Base-by-base conservation (phyloP, 2,888 invertebrate species). In the Brachypalpus laphriformis region DNA sequence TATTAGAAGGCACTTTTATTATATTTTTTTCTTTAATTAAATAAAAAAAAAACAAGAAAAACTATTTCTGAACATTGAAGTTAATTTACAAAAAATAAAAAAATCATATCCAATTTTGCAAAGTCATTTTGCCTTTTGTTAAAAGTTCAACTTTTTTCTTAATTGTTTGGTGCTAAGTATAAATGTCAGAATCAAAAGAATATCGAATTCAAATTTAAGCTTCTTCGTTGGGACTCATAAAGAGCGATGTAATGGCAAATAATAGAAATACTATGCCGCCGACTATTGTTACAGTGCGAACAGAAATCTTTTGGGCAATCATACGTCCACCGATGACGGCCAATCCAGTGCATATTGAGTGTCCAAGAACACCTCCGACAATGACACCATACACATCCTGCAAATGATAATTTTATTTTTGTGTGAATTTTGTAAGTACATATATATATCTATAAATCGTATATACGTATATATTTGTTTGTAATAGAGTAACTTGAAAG, bases 281-380 rank as follows among this genome's bases (percentile, higher is more conserved):
- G 89, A 98, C 96, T 89, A 99, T 94, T 74, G 99, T 99, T 86
- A 99, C 99, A 93, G 99, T 98, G 93, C 98, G 94, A 22, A 99
- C 98, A 87, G 99, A 99, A 91, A 99, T 99, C 93, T 96, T 97
- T 92, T 98, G 97, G 51, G 99, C 99, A 88, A 99, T 96, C 94
- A 99, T 96, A 89, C 99, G 94, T 0, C 99, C 99, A 42, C 99
- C 99, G 87, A 99, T 93, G 70, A 99, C 99, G 87, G 99, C 99
- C 88, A 99, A 93, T 2, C 98, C 98, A 11, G 99, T 99, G 92
- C 99, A 99, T 75, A 99, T 93, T 9, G 97, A 96, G 93, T 99
- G 99, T 0, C 99, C 99, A 78, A 98, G 92, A 81, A 98, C 94
- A 42, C 99, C 99, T 16, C 99, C 99, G 16, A 98, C 92, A 82